Percentiles rank a stretch among this genome's conserved stretches.
These are phyloP conservation scores for Tipula unca DNA, from an alignment of 2,888 invertebrate species.

Conservation along the genomic window DNA sequence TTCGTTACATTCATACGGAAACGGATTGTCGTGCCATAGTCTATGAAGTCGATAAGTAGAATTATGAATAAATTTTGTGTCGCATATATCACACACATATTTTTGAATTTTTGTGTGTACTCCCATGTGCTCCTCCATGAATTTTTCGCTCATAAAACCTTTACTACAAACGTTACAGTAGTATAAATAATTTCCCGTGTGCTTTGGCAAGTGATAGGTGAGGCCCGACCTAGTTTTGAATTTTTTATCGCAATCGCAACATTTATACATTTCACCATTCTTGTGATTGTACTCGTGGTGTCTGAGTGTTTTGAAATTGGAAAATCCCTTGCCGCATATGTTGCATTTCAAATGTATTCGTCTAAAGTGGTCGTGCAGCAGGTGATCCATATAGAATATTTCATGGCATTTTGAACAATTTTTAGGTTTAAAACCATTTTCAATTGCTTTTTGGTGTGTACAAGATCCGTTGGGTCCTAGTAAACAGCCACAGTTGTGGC, in stretches of 20 bases:
- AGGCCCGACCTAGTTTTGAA: slow-evolving; percentile 16
- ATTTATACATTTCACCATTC: background rate
- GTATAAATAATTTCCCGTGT: slow-evolving; percentile 17
- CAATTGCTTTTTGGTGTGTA: background rate
- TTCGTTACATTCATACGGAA: background rate
- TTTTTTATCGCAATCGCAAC: slow-evolving; percentile 8
- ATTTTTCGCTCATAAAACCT: slow-evolving; percentile 15
- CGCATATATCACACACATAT: slow-evolving; percentile 16
- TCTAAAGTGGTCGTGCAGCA: background rate
- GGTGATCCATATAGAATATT: background rate
- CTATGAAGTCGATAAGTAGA: slow-evolving; percentile 16
- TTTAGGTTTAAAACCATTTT: background rate
- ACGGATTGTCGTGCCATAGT: slow-evolving; percentile 18
- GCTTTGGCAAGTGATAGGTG: slow-evolving; percentile 2
- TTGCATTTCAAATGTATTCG: background rate
- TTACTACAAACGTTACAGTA: background rate
- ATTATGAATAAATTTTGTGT: slow-evolving; percentile 4
- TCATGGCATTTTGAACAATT: background rate
- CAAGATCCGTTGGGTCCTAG: background rate
- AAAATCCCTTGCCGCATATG: background rate
- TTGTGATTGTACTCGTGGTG: background rate
- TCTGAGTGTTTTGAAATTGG: background rate
- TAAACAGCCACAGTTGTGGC: background rate
- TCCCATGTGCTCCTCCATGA: slow-evolving; percentile 15
- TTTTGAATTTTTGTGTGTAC: background rate